phyloP scores from a whole-genome alignment of 2,113 vertebrate genomes.

The Dasyprocta punctata region DNA sequence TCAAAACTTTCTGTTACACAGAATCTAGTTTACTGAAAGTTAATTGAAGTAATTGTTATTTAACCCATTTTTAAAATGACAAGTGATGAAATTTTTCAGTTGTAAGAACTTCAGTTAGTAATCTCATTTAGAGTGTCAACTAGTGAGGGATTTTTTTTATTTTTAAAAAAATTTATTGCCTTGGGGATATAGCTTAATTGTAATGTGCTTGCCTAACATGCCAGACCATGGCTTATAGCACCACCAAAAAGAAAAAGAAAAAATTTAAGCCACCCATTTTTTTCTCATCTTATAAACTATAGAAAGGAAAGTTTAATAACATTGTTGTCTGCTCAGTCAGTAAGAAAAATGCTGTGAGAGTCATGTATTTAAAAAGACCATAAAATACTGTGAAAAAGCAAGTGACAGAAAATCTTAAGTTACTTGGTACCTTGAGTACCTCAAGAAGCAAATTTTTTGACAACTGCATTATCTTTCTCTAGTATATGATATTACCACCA shows the following conservation, averaged over 20 bases:
- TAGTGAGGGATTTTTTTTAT: background rate
- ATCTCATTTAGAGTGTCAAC: constrained; percentile 8
- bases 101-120: constrained; percentile 4
- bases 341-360: background rate
- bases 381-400: background rate
- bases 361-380: background rate
- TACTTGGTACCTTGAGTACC: background rate
- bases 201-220: background rate
- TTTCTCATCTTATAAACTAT: background rate
- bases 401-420: background rate
- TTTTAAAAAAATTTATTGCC: background rate
- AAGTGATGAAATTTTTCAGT: constrained; percentile 44
- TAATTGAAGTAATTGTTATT: constrained; percentile 14
- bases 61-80: constrained; percentile 40
- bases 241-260: background rate
- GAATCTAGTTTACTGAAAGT: constrained; percentile 36
- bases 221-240: background rate
- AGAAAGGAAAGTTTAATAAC: constrained; percentile 33
- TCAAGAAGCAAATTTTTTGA: constrained; percentile 16
- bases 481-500: background rate
- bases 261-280: background rate
- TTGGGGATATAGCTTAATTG: background rate
- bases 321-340: background rate
- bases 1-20: background rate
- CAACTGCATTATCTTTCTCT: background rate